Percentiles rank a stretch among this genome's conserved stretches.
phyloP scores from a whole-genome alignment of 1,140 invertebrate species.

The Dufourea novaeangliae region DNA sequence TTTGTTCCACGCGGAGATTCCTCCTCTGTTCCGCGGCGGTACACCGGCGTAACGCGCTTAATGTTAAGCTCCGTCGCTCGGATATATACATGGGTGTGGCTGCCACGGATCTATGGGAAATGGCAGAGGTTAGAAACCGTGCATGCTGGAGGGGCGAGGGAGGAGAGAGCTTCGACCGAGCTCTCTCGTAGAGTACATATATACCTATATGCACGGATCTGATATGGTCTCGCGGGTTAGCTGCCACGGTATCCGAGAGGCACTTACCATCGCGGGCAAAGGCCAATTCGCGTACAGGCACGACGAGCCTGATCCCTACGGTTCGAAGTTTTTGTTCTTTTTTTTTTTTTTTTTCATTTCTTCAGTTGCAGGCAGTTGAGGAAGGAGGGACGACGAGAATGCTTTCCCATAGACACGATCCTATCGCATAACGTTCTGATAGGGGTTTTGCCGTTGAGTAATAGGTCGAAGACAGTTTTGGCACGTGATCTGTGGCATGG shows the following conservation, averaged over 20 bases:
- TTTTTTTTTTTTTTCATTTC: too few relatives aligned
- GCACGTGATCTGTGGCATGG: neutral
- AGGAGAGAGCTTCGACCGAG: slow-evolving; percentile 37
- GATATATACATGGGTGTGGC: slow-evolving; percentile 69
- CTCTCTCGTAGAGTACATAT: slow-evolving; percentile 21
- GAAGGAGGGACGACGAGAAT: slow-evolving; percentile 7
- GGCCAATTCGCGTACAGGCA: slow-evolving; percentile 44
- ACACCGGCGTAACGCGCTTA: slow-evolving; percentile 40
- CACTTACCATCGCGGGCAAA: slow-evolving; percentile 50
- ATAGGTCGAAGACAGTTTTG: neutral
- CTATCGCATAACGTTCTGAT: too few relatives aligned
- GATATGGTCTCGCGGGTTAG: slow-evolving; percentile 43
- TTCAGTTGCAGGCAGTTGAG: neutral
- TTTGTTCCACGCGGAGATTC: slow-evolving; percentile 49
- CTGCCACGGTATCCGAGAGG: slow-evolving; percentile 28
- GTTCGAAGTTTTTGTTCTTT: slow-evolving; percentile 20
- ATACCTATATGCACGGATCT: slow-evolving; percentile 31
- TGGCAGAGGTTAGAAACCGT: slow-evolving; percentile 70
- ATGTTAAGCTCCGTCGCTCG: slow-evolving; percentile 55
- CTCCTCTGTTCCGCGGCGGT: neutral
- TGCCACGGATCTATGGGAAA: slow-evolving; percentile 68
- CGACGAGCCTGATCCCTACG: slow-evolving; percentile 21
- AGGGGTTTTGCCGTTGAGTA: neutral
- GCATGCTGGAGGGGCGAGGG: too few relatives aligned
- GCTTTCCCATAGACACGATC: slow-evolving; percentile 38